Base-by-base conservation (phyloP, 2,888 invertebrate species). In the Meliscaeva auricollis region DNA sequence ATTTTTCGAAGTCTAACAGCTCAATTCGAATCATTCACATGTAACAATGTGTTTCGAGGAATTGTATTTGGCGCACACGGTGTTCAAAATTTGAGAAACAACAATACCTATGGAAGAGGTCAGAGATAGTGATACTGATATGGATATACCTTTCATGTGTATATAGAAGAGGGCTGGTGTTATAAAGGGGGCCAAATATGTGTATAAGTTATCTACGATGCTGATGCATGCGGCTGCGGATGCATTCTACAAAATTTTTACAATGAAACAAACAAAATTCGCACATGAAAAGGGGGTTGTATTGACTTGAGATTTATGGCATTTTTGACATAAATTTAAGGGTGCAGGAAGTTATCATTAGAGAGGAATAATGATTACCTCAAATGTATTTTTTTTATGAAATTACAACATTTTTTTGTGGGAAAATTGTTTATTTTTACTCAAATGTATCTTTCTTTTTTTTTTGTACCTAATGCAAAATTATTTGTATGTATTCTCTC, bases 1-100 rank as follows among this genome's bases (percentile, higher is more conserved):
- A 90, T 91, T 85, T 76, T 41, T 44, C 13, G 5, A 38, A 72
- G 3, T 46, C 62, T 69, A 73, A 85, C 85, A 85, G 73, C 85
- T 85, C 77, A 85, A 85, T 85, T 76, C 64, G 50, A 66, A 76
- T 70, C 46, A 74, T 76, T 35, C 64, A 56, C 73, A 56, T 72
- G 58, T 69, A 35, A 56, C 74, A 74, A 64, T 75, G 48, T 66
- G 62, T 69, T 58, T 44, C 66, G 52, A 48, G n/a, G 62, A 52
- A 46, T 38, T 54, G 35, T 46, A 41, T 58, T 69, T 46, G 30
- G 46, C 17, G 64, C 64, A 69, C 74, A 69, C 74, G 64, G 48
- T 64, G 72, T 69, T 69, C 50, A 41, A 17, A n/a, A 15, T 38
- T 32, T 6, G 44, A 15, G 15, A 60, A n/a, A 58, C 15, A 35